These are phyloP conservation scores for Hippopotamus amphibius DNA, from an alignment of 2,113 vertebrate species.

Conservation along the genomic window DNA sequence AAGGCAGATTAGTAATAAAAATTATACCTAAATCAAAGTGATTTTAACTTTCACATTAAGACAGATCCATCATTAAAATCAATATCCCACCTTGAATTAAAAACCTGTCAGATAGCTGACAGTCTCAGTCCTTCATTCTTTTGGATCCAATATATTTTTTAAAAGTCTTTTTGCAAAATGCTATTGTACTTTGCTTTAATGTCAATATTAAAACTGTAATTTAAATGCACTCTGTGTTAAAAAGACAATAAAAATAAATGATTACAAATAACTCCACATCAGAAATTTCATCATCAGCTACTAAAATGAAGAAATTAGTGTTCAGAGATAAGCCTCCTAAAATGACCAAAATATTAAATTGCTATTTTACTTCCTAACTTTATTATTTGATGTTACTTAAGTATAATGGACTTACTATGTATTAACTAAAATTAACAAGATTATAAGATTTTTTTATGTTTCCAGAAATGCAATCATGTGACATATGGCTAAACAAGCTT, in stretches of 20 bases:
- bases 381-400: neutral
- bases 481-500: neutral
- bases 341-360: neutral
- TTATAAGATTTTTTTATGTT: neutral
- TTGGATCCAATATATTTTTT: neutral
- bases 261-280: neutral
- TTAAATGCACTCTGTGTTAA: neutral
- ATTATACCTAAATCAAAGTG: neutral
- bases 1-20: neutral
- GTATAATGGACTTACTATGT: neutral
- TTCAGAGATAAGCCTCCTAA: neutral
- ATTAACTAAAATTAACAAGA: neutral
- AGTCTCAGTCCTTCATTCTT: neutral
- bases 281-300: neutral
- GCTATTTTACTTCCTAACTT: neutral
- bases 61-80: neutral
- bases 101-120: neutral
- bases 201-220: neutral
- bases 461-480: neutral
- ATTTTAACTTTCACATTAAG: slow-evolving; percentile 24
- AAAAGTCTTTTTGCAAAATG: neutral
- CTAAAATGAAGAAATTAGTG: neutral
- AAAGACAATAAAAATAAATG: slow-evolving; percentile 28
- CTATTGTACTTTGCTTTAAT: neutral
- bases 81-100: neutral